Base-by-base conservation (phyloP, 2,888 invertebrate species). In the Philaethria dido region DNA sequence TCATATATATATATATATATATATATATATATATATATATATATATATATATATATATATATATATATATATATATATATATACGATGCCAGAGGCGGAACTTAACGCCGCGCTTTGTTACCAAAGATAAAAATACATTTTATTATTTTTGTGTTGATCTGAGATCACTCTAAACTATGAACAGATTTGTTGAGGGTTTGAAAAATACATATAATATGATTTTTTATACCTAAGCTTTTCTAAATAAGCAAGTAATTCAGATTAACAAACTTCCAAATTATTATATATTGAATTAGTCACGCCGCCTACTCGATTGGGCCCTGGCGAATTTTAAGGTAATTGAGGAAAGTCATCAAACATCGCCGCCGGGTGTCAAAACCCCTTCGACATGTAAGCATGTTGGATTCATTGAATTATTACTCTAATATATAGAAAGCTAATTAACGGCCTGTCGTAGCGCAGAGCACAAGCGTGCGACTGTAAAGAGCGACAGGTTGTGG, bases 271-370 rank as follows among this genome's bases (percentile, higher is more conserved):
- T 44, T 20, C n/a, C 20, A 64, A 36, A 57, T 64, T 47, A 62
- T 66, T 61, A 62, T 47, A 57, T 62, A 62, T 62, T 50, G 48
- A 66, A 47, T 67, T 62, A 63, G 63, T 65, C 59, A 65, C 44
- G 59, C 59, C 64, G 62, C 36, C 52, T 68, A 70, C 68, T 68
- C 44, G 54, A 68, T 70, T 57, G 48, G 50, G 33, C 16, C 64
- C 69, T 59, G 54, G 62, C 47, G 42, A 64, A 66, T 66, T 59
- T 65, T 55, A 62, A 67, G 72, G 72, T 67, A 71, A 71, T 73
- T 70, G 64, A 65, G 61, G 69, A 66, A 70, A 70, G 68, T 69
- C 70, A 73, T 73, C 70, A 71, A 72, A 72, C 66, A 68, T 60
- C 55, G 73, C 73, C 68, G 55, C 57, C 48, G 68, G 72, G 68